Conservation (phyloP, 2,797 vertebrate genomes). For the Lepilemur septentrionalis region DNA sequence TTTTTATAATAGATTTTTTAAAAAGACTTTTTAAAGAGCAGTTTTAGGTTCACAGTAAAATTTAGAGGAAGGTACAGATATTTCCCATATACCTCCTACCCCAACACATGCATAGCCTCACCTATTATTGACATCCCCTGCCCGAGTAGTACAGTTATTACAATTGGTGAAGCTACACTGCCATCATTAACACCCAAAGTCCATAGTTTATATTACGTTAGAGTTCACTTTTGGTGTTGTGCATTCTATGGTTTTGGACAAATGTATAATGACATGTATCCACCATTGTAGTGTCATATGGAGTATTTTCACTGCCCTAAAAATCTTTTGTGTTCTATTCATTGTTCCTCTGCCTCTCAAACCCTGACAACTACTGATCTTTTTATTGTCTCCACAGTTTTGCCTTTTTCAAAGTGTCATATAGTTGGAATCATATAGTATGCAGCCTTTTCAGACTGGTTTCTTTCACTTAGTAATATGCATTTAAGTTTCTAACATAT, state of each 20-base stretch:
- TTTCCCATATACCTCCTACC: not conserved
- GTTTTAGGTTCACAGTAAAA: not conserved
- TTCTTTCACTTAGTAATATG: not conserved
- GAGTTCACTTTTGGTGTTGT: not conserved
- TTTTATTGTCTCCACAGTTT: not conserved
- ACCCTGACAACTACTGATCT: not conserved
- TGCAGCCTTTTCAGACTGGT: not conserved
- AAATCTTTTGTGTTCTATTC: not conserved
- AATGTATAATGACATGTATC: not conserved
- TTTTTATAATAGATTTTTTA: constrained; percentile 26
- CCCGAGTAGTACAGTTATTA: not conserved
- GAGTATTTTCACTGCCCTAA: not conserved
- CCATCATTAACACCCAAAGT: not conserved
- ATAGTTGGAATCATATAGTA: not conserved
- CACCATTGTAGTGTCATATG: not conserved
- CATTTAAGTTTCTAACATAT: not conserved
- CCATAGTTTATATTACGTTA: not conserved
- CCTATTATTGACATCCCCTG: no score
- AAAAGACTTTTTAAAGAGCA: not conserved
- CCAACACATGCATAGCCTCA: fast-evolving
- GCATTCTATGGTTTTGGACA: not conserved
- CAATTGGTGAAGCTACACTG: not conserved
- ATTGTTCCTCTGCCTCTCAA: not conserved
- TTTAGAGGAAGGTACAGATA: not conserved
- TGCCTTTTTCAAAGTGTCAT: not conserved